Evolutionary conservation across 2,113 vertebrate genomes (phyloP).

Genomic region (Orthonyx spaldingii): DNA sequence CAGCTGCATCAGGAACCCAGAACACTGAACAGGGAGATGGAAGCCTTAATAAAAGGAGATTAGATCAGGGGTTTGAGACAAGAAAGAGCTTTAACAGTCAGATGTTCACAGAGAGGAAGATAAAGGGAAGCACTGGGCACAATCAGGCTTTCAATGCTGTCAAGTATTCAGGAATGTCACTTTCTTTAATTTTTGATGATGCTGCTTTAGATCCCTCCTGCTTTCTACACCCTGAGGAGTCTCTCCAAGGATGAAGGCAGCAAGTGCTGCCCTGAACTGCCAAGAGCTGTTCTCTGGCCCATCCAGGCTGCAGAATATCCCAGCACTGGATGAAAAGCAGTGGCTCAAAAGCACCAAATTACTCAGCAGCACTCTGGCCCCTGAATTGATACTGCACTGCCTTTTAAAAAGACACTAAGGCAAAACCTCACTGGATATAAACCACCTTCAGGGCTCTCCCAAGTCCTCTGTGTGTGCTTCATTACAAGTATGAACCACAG

Average conservation of each 20-base stretch:
- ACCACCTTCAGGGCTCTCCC: not conserved
- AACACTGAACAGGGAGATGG: not conserved
- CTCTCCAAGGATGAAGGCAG: not conserved
- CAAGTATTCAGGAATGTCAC: not conserved
- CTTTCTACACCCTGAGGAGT: not conserved
- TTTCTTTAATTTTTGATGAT: not conserved
- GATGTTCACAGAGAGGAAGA: not conserved
- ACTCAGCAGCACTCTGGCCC: not conserved
- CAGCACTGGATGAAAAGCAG: not conserved
- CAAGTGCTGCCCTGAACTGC: not conserved
- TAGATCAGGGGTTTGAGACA: not conserved
- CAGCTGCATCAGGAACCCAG: not conserved
- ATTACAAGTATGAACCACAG: not conserved
- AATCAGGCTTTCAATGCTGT: not conserved
- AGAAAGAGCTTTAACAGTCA: not conserved
- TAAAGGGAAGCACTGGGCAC: not conserved
- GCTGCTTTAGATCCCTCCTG: not conserved
- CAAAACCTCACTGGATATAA: not conserved
- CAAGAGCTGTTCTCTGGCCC: not conserved
- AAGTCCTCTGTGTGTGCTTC: not conserved
- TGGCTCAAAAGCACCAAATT: not conserved
- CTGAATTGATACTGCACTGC: rapidly evolving
- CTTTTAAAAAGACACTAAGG: rapidly evolving
- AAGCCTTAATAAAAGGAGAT: not conserved
- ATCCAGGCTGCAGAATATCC: not conserved